Evolutionary conservation across 2,888 invertebrate genomes (phyloP), one percentile per base, ranked within the genome.

Genomic region (Sarcophaga variegata): DNA sequence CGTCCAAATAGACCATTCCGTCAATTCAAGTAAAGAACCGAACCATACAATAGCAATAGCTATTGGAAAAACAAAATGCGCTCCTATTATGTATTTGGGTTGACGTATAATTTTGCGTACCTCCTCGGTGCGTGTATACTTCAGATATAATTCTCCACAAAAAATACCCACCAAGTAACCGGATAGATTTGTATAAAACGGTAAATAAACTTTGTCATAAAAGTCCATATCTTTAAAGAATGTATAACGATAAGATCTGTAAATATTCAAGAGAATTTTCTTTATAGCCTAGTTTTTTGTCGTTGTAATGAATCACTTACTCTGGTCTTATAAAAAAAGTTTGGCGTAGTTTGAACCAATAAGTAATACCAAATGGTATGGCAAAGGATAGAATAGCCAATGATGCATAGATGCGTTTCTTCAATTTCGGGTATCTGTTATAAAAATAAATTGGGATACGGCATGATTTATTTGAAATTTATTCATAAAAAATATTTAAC

Each of bases 1-100:
- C 20, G 93, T 89, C 91, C 91, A 92, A 47, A 94, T 74, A 0
- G 92, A 92, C 0, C 93, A 92, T 60, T 92, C 91, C 5, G 91
- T 89, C 25, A 89, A 89, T 49, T 93, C 93, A 70, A 94, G 90
- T 20, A 91, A 88, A 6, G 83, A 88, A 1, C 91, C 92, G 0
- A 91, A 89, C 62, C 90, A 88, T 4, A 92, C 85, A 4, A 92
- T 74, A 2, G 88, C 76, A n/a, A 90, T 27, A 0, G 88, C 83
- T 0, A 89, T 70, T 3, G 90, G 63, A 2, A 90, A 27, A 1
- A 90, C 87, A 89, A 90, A 70, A 89, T 78, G 22, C 8, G 8
- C 78, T 14, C 88, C 64, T 4, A 90, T 25, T 63, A 90, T 89
- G 47, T 90, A 89, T 69, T 88, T 89, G 5, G 89, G 81, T 3